Percentiles rank a stretch among this genome's conserved stretches.
Evolutionary conservation across 2,797 vertebrate species (phyloP).

Genomic region (Okamejei kenojei): DNA sequence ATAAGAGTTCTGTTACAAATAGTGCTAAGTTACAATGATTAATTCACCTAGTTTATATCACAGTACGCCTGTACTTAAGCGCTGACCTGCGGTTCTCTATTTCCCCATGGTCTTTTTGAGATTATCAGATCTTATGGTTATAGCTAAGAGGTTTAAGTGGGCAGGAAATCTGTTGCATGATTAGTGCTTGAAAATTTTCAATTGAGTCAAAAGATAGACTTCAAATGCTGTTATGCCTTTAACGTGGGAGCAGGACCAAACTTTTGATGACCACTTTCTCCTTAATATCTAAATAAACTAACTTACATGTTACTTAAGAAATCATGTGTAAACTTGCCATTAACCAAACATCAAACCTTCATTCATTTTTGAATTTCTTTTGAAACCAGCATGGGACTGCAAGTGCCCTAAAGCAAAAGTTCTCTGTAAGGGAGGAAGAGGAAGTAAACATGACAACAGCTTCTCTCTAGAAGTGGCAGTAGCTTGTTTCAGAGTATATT

Average conservation of each 20-base stretch:
- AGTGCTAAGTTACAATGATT: background rate
- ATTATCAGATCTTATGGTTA: background rate
- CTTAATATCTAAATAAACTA: slow-evolving; percentile 1
- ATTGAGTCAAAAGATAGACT: background rate
- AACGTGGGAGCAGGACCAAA: background rate
- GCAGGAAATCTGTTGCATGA: background rate
- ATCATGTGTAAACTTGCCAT: slow-evolving; percentile 1
- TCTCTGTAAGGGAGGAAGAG: slow-evolving; percentile 14
- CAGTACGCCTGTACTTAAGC: background rate
- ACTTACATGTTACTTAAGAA: background rate
- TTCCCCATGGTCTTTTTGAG: background rate
- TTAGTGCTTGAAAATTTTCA: slow-evolving; percentile 2
- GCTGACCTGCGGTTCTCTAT: background rate
- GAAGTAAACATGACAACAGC: slow-evolving; percentile 30
- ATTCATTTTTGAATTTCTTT: slow-evolving; percentile 8
- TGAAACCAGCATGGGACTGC: background rate
- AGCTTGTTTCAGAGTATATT: slow-evolving; percentile 26
- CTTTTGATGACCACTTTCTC: background rate
- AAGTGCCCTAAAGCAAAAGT: slow-evolving; percentile 16
- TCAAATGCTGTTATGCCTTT: slow-evolving; percentile 7
- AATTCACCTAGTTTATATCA: background rate
- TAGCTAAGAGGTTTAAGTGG: background rate
- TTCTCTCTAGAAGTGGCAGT: slow-evolving; percentile 12
- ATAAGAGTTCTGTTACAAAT: background rate
- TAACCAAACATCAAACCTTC: background rate